phyloP scores from a whole-genome alignment of 2,888 invertebrate genomes.

The Coenonympha arcania region DNA sequence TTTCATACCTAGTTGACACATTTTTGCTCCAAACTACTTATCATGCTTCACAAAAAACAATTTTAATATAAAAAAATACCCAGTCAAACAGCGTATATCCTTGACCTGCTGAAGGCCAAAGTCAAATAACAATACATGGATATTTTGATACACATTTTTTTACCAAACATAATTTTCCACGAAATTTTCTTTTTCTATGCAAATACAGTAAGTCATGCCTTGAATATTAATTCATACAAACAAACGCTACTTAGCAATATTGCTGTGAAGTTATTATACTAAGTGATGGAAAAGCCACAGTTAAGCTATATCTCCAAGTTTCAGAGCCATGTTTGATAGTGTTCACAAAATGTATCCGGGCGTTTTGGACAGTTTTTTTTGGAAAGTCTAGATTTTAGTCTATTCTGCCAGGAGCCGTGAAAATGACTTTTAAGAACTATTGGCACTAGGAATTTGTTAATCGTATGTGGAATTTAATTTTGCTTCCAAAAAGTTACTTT shows the following conservation, averaged over 20 bases:
- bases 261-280: constrained; percentile 10
- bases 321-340: not conserved
- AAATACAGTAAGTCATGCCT: constrained; percentile 1
- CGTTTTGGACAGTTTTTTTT: not conserved
- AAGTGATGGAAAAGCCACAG: constrained; percentile 13
- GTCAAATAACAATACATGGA: not conserved
- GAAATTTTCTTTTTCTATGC: not conserved
- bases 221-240: not conserved
- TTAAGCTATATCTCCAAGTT: not conserved
- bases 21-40: too few species aligned
- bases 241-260: constrained; percentile 12
- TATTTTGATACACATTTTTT: not conserved
- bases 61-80: too few species aligned
- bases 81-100: too few species aligned
- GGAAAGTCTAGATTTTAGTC: not conserved
- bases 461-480: too few species aligned
- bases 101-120: not conserved
- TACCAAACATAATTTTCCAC: not conserved
- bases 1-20: too few species aligned
- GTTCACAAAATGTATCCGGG: not conserved
- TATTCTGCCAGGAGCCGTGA: too few species aligned
- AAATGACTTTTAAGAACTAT: too few species aligned
- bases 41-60: too few species aligned
- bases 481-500: too few species aligned
- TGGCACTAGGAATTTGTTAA: too few species aligned